Evolutionary conservation across 2,888 invertebrate species (phyloP).

Genomic region (Calliopum simillimum): DNA sequence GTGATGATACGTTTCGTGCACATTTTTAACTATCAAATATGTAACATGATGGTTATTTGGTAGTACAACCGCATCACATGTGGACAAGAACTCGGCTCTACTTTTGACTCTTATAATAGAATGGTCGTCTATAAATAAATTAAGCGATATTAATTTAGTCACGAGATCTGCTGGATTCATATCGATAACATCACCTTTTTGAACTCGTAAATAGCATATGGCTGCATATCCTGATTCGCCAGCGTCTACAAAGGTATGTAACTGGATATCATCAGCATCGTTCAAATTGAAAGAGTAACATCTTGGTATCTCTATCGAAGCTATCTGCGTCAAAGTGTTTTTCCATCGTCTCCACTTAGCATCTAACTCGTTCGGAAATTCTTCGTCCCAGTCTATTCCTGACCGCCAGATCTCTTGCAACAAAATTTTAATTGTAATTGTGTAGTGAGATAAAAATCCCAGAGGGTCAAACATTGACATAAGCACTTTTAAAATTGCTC

Average conservation of each 20-base stretch:
- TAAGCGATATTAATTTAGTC: constrained; percentile 35
- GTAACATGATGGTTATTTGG: constrained; percentile 37
- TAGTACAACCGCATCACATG: background rate
- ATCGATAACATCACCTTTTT: constrained; percentile 41
- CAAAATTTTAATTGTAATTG: constrained; percentile 40
- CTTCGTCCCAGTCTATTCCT: constrained; percentile 38
- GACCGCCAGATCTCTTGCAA: constrained; percentile 42
- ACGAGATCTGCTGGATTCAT: constrained; percentile 40
- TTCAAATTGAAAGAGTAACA: no score
- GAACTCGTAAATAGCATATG: background rate
- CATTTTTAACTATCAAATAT: no score
- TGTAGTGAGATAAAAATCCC: constrained; percentile 40
- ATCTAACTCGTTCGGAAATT: constrained; percentile 5
- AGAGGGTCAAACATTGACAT: constrained; percentile 45
- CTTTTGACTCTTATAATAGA: background rate
- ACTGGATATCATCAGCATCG: background rate
- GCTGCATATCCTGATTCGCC: constrained; percentile 5
- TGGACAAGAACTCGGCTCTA: background rate
- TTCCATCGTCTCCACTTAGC: no score
- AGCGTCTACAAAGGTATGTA: constrained; percentile 6
- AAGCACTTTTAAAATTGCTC: constrained; percentile 39
- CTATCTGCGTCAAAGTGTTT: no score
- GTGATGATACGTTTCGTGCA: constrained; percentile 41
- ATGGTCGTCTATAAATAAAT: background rate
- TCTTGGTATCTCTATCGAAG: no score